Base-by-base conservation (phyloP, 2,113 vertebrate genomes). In the Anhinga anhinga region DNA sequence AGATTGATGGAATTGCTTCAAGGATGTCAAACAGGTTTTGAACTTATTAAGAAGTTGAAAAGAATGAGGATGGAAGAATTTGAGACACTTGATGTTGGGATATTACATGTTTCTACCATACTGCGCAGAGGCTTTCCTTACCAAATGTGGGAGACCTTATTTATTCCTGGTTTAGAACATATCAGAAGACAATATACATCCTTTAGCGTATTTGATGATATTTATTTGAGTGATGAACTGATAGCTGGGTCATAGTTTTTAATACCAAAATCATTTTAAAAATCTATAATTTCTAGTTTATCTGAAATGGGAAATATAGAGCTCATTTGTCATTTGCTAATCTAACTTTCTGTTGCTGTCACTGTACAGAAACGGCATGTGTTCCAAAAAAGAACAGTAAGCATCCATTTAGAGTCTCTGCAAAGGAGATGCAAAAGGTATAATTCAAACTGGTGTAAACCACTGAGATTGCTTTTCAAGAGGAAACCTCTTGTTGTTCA, bases 151-250 rank as follows among this genome's bases (percentile, higher is more conserved):
- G 9, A 86, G 6, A 83, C 5, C 15, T 86, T 91, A 36, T 85
- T 83, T 83, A 73, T 80, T 93, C 30, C 63, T 80, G 19, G 15
- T 66, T 77, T 73, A 83, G 7, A 86, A 61, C 29, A 25, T 42
- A 70, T 15, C 40, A 73, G 49, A 95, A 90, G 44, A 82, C 58
- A 79, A 95, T 87, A 89, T 20, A 27, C 7, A 83, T 55, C 13
- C 14, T 62, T 88, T 78, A 63, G 13, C 0, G 0, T 70, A 70
- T 62, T 83, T 62, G 50, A 85, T 87, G 13, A 85, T 70, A 86
- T 92, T 93, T 77, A 88, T 93, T 94, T 96, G 79, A 92, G 67
- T 80, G 82, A 94, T 88, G 69, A 93, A 95, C 76, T 92, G 94
- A 94, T 88, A 96, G 44, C 19, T 80, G 25, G 19, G 9, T 83